Base-by-base conservation (phyloP, 2,113 vertebrate genomes). In the Chamaea fasciata region DNA sequence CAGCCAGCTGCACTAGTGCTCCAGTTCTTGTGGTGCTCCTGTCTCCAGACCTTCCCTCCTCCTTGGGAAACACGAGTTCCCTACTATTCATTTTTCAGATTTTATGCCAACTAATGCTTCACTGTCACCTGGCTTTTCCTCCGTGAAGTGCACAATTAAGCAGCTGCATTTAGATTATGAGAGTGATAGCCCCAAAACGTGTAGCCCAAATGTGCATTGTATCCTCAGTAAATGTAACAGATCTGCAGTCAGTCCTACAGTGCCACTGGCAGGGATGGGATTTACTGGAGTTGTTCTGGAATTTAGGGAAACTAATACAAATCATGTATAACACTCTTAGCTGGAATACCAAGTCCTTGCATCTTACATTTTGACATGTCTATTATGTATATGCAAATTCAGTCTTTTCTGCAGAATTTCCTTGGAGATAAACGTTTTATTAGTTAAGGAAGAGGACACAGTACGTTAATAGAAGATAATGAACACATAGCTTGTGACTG, bases 351-450 rank as follows among this genome's bases (percentile, higher is more conserved):
- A 92, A 97, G 95, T 96, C 94, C 91, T 70, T 23, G 30, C 86
- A 89, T 91, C 90, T 30, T 92, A 63, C 79, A 93, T 87, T 96
- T 94, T 91, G 94, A 95, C 95, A 87, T 94, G 80, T 92, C 96
- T 94, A 75, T 97, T 97, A 96, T 96, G 97, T 97, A 83, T 94
- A 97, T 95, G 96, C 92, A 98, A 97, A 98, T 97, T 37, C 31
- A 80, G 82, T 67, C 93, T 95, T 95, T 92, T 42, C 59, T n/a
- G 55, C 64, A 75, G 81, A 50, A 91, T 95, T 97, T 94, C 96
- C 90, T 80, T 10, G 64, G 97, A 97, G 96, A 93, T 88, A 55
- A 94, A 92, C 10, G 68, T 96, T 96, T 92, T 87, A 92, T 90
- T 81, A 68, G 78, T 82, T 71, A 59, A 94, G 82, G 83, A 85